Evolutionary conservation across 1,140 invertebrate species (phyloP).

Genomic region (Lasioglossum baleicum): DNA sequence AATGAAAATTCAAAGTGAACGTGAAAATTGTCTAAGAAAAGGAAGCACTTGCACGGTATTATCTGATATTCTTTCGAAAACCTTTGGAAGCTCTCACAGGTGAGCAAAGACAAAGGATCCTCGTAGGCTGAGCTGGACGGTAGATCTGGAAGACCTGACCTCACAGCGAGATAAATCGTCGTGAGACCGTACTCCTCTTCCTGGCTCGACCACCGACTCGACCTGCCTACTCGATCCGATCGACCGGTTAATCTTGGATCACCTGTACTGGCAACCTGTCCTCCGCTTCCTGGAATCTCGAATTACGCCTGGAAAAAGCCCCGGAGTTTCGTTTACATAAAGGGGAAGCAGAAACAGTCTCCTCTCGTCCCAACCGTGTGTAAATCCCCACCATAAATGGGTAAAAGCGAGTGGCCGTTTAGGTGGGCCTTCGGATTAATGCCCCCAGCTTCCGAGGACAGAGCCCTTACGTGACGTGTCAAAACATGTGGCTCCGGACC

Average conservation of each 20-base stretch:
- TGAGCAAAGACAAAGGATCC: constrained; percentile 45
- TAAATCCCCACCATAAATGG: background rate
- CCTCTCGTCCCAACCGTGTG: background rate
- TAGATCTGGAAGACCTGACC: constrained; percentile 42
- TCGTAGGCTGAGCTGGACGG: constrained; percentile 25
- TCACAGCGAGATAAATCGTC: constrained; percentile 54
- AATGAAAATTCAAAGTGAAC: no score
- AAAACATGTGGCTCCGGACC: constrained; percentile 54
- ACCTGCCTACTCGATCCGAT: constrained; percentile 18
- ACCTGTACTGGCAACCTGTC: constrained; percentile 49
- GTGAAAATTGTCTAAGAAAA: no score
- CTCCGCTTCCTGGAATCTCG: constrained; percentile 50
- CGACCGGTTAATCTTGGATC: constrained; percentile 58
- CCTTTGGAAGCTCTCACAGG: background rate
- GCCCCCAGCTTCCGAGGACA: background rate
- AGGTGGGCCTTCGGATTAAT: constrained; percentile 38
- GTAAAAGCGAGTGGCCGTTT: constrained; percentile 7
- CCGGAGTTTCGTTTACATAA: constrained; percentile 40
- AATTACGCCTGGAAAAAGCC: constrained; percentile 60
- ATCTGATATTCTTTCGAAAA: no score
- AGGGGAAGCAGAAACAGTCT: background rate
- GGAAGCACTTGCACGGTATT: no score
- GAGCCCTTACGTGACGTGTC: constrained; percentile 43
- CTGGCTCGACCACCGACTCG: background rate
- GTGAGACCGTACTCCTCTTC: constrained; percentile 28